phyloP scores from a whole-genome alignment of 2,888 invertebrate genomes.

The Theretra japonica region DNA sequence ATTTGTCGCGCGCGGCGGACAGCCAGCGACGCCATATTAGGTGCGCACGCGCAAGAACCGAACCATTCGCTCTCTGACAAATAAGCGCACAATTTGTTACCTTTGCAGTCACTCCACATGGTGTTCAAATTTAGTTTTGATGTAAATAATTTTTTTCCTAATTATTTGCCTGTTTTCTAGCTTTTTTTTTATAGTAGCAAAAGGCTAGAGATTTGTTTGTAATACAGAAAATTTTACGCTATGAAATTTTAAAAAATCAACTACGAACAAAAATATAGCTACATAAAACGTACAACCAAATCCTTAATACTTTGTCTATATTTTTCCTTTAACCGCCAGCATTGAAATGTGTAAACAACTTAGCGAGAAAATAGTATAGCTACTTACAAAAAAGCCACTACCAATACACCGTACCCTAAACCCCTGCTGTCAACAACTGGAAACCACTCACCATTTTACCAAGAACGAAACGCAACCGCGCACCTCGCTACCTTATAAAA shows the following conservation, averaged over 20 bases:
- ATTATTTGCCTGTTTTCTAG: too few relatives aligned
- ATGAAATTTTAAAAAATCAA: too few relatives aligned
- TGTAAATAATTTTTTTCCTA: too few relatives aligned
- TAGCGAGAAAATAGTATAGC: neutral
- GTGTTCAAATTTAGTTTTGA: slow-evolving; percentile 8
- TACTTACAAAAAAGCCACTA: neutral
- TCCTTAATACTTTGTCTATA: too few relatives aligned
- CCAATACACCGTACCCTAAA: neutral
- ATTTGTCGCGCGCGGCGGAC: slow-evolving; percentile 57
- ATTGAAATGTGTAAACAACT: too few relatives aligned
- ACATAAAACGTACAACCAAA: too few relatives aligned
- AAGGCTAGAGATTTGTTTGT: too few relatives aligned
- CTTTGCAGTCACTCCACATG: slow-evolving; percentile 31
- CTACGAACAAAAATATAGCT: too few relatives aligned
- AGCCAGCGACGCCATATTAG: slow-evolving; percentile 69
- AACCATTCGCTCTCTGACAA: slow-evolving; percentile 78
- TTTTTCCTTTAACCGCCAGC: too few relatives aligned
- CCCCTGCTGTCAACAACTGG: neutral
- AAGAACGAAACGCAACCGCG: neutral
- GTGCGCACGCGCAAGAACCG: slow-evolving; percentile 68
- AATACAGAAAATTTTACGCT: too few relatives aligned
- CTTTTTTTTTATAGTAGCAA: too few relatives aligned
- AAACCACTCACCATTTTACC: neutral
- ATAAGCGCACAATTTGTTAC: slow-evolving; percentile 80
- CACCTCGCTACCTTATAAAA: neutral